Evolutionary conservation across 1,140 invertebrate genomes (phyloP).

Genomic region (Ostrea edulis): DNA sequence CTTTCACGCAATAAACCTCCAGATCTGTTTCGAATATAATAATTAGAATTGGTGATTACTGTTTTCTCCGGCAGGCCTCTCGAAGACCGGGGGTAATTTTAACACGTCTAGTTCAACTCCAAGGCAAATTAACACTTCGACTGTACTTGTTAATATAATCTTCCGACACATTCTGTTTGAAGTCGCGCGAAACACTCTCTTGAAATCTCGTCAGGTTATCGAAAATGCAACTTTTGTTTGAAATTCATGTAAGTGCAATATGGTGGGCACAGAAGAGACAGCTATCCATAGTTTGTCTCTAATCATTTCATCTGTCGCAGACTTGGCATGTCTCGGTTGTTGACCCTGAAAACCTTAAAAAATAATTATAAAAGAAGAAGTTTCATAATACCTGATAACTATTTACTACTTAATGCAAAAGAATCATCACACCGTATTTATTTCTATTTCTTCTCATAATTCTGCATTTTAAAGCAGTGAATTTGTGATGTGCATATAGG

Average conservation of each 20-base stretch:
- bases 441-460: too few species aligned
- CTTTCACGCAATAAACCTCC: constrained; percentile 20
- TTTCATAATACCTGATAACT: too few species aligned
- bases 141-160: constrained; percentile 23
- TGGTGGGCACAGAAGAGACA: background rate
- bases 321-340: background rate
- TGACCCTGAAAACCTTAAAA: background rate
- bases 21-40: constrained; percentile 37
- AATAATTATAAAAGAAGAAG: background rate
- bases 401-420: too few species aligned
- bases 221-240: constrained; percentile 33
- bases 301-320: background rate
- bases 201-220: constrained; percentile 36
- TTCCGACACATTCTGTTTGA: constrained; percentile 31
- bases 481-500: too few species aligned
- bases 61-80: constrained; percentile 24
- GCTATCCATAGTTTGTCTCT: background rate
- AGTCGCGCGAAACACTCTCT: constrained; percentile 31
- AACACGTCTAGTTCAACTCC: constrained; percentile 34
- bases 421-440: too few species aligned
- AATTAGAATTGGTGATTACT: constrained; percentile 29
- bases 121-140: constrained; percentile 25
- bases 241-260: constrained; percentile 12
- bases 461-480: too few species aligned
- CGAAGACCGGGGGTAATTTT: constrained; percentile 36